Evolutionary conservation across 1,140 invertebrate species (phyloP).

Genomic region (Acromyrmex echinatior): DNA sequence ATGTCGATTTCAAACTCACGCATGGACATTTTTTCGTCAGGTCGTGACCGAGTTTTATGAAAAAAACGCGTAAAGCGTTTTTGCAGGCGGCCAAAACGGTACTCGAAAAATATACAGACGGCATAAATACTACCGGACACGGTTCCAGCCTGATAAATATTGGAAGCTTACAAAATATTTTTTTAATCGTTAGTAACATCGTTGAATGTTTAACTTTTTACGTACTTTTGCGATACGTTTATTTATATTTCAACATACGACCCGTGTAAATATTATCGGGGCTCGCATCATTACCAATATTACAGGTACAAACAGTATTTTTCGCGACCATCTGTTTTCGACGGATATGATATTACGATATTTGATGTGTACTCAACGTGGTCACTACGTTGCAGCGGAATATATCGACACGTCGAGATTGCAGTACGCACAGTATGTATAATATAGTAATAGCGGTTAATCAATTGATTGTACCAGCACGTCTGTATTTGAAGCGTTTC

Average conservation of each 20-base stretch:
- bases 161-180: slow-evolving; percentile 54
- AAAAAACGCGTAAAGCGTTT: slow-evolving; percentile 50
- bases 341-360: slow-evolving; percentile 56
- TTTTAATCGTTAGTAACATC: slow-evolving; percentile 57
- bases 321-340: slow-evolving; percentile 55
- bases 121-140: slow-evolving; percentile 48
- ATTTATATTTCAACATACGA: slow-evolving; percentile 49
- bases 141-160: slow-evolving; percentile 54
- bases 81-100: slow-evolving; percentile 32
- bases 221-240: slow-evolving; percentile 38
- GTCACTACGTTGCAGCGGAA: slow-evolving; percentile 26
- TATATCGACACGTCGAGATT: slow-evolving; percentile 55
- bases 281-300: slow-evolving; percentile 57
- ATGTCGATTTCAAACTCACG: slow-evolving; percentile 15
- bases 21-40: slow-evolving; percentile 22
- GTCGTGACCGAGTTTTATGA: slow-evolving; percentile 21
- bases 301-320: slow-evolving; percentile 56
- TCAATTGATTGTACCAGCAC: slow-evolving; percentile 51
- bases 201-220: slow-evolving; percentile 54
- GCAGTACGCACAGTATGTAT: slow-evolving; percentile 32
- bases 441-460: slow-evolving; percentile 60
- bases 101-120: slow-evolving; percentile 51
- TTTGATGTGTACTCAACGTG: slow-evolving; percentile 58
- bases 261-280: slow-evolving; percentile 36
- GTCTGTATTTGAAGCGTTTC: slow-evolving; percentile 47